phyloP scores from a whole-genome alignment of 1,140 invertebrate species.

The Propsilocerus akamusi region DNA sequence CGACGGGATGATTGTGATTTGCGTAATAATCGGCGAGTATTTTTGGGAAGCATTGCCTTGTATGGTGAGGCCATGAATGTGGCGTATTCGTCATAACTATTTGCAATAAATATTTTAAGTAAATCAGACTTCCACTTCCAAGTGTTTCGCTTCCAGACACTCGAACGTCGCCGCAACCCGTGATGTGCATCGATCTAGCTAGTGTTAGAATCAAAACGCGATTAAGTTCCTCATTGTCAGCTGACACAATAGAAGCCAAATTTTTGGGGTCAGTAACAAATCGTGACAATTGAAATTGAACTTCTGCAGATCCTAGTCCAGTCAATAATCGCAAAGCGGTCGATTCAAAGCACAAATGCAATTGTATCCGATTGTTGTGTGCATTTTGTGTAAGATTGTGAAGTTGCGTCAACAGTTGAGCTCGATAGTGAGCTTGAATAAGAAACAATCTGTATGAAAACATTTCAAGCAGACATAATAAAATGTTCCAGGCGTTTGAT shows the following conservation, averaged over 20 bases:
- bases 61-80: constrained; percentile 85
- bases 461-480: constrained; percentile 91
- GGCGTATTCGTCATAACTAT: constrained; percentile 88
- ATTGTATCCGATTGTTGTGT: constrained; percentile 86
- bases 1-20: constrained; percentile 63
- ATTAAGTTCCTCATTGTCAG: constrained; percentile 90
- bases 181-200: constrained; percentile 86
- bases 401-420: constrained; percentile 76
- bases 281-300: constrained; percentile 74
- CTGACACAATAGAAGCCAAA: constrained; percentile 51
- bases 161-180: constrained; percentile 38
- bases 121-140: constrained; percentile 59
- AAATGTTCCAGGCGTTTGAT: constrained; percentile 81
- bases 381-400: constrained; percentile 74
- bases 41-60: constrained; percentile 76
- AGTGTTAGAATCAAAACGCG: constrained; percentile 77
- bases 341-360: constrained; percentile 88
- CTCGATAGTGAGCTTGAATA: constrained; percentile 85
- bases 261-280: constrained; percentile 70
- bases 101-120: constrained; percentile 56
- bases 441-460: constrained; percentile 92
- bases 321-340: constrained; percentile 81
- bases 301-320: constrained; percentile 77
- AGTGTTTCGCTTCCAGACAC: not conserved
- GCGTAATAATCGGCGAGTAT: constrained; percentile 66